Evolutionary conservation across 1,140 invertebrate genomes (phyloP).

Genomic region (Nautilus pompilius): DNA sequence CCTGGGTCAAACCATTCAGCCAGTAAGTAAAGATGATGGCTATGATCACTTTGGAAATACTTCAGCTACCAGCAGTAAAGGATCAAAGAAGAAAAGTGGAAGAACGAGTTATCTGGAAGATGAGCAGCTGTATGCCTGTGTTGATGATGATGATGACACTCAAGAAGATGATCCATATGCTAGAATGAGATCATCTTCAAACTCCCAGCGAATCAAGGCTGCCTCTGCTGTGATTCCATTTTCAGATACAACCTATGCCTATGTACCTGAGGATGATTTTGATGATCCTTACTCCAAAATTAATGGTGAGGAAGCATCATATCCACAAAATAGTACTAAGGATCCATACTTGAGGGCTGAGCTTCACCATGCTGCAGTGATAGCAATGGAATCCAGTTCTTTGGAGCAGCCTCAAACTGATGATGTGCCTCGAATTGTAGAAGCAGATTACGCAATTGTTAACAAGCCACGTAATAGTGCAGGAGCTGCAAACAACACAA

Average conservation of each 20-base stretch:
- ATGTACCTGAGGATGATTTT: neutral
- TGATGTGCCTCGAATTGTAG: neutral
- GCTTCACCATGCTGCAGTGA: neutral
- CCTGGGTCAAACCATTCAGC: neutral
- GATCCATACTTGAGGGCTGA: neutral
- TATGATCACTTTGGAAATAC: too few relatives aligned
- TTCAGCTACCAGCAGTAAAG: neutral
- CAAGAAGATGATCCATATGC: neutral
- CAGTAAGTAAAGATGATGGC: neutral
- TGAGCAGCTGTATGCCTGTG: constrained; percentile 3
- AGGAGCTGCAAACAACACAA: neutral
- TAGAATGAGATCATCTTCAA: neutral
- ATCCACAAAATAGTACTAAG: neutral
- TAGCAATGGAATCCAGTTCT: neutral
- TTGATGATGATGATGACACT: neutral
- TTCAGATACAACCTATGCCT: neutral
- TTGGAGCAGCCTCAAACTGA: neutral
- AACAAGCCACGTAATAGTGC: neutral
- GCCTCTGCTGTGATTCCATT: neutral
- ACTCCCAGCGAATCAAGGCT: neutral
- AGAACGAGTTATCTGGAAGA: neutral
- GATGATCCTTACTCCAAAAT: constrained; percentile 1
- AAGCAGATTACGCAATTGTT: neutral
- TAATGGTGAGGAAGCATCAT: neutral
- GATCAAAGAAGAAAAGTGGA: neutral